A percentile compares a stretch with the other conserved stretches of the same genome.
These are phyloP conservation scores for Chelonus insularis DNA, from an alignment of 1,140 invertebrate species.

Conservation along the genomic window DNA sequence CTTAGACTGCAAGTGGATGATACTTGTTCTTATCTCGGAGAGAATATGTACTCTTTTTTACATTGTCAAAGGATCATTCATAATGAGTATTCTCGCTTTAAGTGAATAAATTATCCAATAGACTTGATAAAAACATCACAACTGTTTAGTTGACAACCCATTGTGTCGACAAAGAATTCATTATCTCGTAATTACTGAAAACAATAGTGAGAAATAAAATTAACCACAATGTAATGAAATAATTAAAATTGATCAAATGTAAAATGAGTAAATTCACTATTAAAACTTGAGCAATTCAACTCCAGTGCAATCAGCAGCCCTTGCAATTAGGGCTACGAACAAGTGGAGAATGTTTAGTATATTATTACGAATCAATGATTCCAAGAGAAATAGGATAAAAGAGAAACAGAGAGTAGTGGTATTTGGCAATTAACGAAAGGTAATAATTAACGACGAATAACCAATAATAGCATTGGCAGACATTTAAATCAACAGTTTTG, in stretches of 20 bases:
- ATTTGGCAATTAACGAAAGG: constrained; percentile 21
- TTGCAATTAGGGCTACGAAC: constrained; percentile 11
- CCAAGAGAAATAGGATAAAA: neutral
- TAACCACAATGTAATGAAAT: neutral
- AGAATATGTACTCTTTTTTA: neutral
- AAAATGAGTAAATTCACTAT: neutral
- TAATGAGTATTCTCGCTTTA: neutral
- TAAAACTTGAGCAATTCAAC: neutral
- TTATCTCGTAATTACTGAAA: neutral
- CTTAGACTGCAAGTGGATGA: neutral
- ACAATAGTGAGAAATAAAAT: neutral
- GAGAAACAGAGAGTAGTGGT: neutral
- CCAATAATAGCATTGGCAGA: constrained; percentile 1
- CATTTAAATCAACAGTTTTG: constrained; percentile 1
- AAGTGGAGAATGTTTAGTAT: neutral
- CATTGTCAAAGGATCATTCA: neutral
- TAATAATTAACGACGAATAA: constrained; percentile 13
- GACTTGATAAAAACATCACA: neutral
- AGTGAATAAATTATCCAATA: neutral
- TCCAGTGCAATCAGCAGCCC: constrained; percentile 9
- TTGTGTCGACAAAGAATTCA: no score
- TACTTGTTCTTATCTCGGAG: neutral
- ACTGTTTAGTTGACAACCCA: neutral
- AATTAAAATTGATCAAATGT: neutral
- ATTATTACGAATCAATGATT: constrained; percentile 8